Percentiles rank a stretch among this genome's conserved stretches.
Evolutionary conservation across 2,888 invertebrate species (phyloP).

Genomic region (Eilema depressum): DNA sequence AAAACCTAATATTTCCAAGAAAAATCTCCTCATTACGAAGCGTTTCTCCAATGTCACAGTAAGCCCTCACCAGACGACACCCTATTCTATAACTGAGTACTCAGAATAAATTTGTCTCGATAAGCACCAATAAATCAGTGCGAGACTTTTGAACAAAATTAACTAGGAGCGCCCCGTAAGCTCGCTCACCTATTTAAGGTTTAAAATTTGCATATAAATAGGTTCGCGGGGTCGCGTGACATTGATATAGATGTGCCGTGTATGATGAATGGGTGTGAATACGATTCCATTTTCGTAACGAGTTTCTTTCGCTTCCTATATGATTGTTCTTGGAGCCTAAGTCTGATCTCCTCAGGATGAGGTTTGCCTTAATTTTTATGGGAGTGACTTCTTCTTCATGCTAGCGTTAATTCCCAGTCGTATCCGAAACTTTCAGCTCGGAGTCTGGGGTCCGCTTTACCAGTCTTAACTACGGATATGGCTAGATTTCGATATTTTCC

Average conservation of each 20-base stretch:
- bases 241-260: constrained; percentile 53
- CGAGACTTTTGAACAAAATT: constrained; percentile 69
- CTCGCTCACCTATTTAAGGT: constrained; percentile 56
- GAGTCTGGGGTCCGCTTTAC: no score
- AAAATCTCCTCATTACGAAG: constrained; percentile 17
- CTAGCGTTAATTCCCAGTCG: no score
- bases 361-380: background rate
- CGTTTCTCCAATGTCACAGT: constrained; percentile 2
- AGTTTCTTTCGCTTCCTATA: background rate
- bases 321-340: background rate
- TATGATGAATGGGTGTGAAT: constrained; percentile 53
- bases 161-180: constrained; percentile 50
- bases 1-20: background rate
- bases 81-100: constrained; percentile 53
- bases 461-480: no score
- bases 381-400: background rate
- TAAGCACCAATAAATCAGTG: constrained; percentile 69
- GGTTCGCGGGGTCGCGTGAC: constrained; percentile 47
- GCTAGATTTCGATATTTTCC: no score
- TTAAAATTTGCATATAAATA: constrained; percentile 76
- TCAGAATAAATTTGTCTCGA: constrained; percentile 70
- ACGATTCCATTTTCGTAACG: background rate
- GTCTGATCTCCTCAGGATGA: background rate
- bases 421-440: no score
- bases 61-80: constrained; percentile 28